Evolutionary conservation across 2,888 invertebrate genomes (phyloP), one percentile per base, ranked within the genome.

Genomic region (Pilophorus perplexus): DNA sequence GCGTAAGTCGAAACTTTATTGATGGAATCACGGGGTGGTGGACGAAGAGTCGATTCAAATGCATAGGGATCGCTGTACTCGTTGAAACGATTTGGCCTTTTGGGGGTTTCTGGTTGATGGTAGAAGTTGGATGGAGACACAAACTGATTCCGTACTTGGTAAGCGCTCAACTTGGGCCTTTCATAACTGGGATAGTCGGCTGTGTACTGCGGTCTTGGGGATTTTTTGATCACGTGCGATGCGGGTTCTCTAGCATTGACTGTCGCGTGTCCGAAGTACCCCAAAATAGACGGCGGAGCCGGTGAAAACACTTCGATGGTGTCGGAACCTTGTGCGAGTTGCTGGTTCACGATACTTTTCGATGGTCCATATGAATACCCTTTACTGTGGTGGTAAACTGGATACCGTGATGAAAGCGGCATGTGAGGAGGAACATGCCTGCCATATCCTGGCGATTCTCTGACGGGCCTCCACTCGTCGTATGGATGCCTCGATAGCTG

Each of bases 211-310:
- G 66, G 68, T 42, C 64, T 64, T n/a, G 78, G 79, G 69, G 77
- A 74, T 74, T 75, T 82, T 54, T 77, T 79, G 12, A 77, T 79
- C 74, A 79, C 79, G 50, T 79, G 77, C 18, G 75, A 78, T 40
- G 76, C 74, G 71, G 81, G 80, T 71, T 82, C 79, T 72, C 81
- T 77, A 69, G 80, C 80, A 75, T 83, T 82, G 10, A 81, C 76
- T 23, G 81, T 78, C 52, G 82, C 81, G 67, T 84, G 78, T n/a
- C 83, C 83, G 71, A 82, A 84, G 14, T 81, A 79, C 70, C 84
- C 85, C 77, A 78, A 70, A 50, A 79, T 72, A 28, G 71, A 69
- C 0, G 74, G 72, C 4, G 73, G 74, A 5, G 72, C 72, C 4
- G 71, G 70, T 16, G 72, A 72, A 55, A 72, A 74, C 27, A 72